Evolutionary conservation across 2,113 vertebrate genomes (phyloP).

Genomic region (Charadrius vociferus): DNA sequence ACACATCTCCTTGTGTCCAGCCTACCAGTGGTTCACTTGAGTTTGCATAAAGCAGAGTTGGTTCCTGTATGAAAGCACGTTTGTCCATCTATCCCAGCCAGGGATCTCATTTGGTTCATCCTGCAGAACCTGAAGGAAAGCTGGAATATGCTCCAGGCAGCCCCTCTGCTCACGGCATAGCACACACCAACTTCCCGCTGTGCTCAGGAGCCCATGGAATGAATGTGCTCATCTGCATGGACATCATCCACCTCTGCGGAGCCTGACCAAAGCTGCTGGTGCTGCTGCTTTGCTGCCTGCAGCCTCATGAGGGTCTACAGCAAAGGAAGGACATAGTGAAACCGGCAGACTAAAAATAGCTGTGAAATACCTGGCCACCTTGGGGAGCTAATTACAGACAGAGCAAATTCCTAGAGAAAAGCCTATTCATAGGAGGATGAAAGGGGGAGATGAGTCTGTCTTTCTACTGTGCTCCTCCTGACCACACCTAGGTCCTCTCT

Average conservation of each 20-base stretch:
- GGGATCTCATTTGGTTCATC: background rate
- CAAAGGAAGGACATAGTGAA: fast-evolving
- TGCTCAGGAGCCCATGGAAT: background rate
- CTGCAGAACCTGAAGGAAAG: background rate
- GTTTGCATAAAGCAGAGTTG: background rate
- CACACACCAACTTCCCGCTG: fast-evolving
- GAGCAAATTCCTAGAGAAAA: background rate
- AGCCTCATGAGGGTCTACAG: background rate
- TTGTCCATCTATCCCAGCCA: background rate
- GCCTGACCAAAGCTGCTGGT: background rate
- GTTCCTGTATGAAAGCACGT: no score
- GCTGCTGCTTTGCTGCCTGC: background rate
- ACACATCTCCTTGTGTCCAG: background rate
- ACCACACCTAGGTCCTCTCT: no score
- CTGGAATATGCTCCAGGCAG: background rate
- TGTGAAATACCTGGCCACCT: background rate
- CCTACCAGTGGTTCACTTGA: background rate
- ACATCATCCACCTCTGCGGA: background rate
- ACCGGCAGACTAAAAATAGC: background rate
- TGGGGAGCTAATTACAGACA: background rate
- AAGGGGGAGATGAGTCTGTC: background rate
- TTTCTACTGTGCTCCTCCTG: background rate
- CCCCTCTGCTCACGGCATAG: background rate
- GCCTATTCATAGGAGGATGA: background rate
- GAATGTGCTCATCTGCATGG: background rate